phyloP scores from a whole-genome alignment of 2,113 vertebrate genomes.

The Corythornis vintsioides region DNA sequence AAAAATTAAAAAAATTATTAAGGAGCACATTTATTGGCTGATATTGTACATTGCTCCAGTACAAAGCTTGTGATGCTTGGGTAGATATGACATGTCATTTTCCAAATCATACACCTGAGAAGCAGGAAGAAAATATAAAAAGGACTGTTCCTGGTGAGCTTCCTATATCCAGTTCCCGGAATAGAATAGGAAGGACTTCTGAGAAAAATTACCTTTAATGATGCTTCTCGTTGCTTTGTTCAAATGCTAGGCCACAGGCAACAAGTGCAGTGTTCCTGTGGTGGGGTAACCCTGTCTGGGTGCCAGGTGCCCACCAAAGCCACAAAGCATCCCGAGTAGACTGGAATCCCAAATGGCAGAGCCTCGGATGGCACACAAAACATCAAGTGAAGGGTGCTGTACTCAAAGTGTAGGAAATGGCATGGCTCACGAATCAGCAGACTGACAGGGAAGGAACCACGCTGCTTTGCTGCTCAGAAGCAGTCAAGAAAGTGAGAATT shows the following conservation, averaged over 20 bases:
- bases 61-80: background rate
- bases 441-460: background rate
- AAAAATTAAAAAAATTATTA: background rate
- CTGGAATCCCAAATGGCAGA: background rate
- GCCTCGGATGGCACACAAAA: background rate
- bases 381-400: rapidly evolving
- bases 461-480: background rate
- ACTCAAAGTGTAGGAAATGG: background rate
- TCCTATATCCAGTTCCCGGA: background rate
- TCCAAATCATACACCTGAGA: background rate
- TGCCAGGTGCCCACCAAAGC: background rate
- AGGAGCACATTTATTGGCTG: background rate
- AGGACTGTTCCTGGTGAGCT: background rate
- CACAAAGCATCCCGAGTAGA: background rate
- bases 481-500: background rate
- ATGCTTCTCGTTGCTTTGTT: background rate
- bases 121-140: background rate
- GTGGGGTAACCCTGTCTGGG: background rate
- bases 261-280: background rate
- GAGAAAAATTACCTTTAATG: background rate
- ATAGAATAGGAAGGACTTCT: background rate
- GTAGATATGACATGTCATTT: background rate
- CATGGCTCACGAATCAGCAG: background rate
- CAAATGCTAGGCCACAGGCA: background rate
- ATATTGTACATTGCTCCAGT: background rate